These are phyloP conservation scores for Mastomys natalensis DNA, from an alignment of 2,113 vertebrate species.

Conservation along the genomic window DNA sequence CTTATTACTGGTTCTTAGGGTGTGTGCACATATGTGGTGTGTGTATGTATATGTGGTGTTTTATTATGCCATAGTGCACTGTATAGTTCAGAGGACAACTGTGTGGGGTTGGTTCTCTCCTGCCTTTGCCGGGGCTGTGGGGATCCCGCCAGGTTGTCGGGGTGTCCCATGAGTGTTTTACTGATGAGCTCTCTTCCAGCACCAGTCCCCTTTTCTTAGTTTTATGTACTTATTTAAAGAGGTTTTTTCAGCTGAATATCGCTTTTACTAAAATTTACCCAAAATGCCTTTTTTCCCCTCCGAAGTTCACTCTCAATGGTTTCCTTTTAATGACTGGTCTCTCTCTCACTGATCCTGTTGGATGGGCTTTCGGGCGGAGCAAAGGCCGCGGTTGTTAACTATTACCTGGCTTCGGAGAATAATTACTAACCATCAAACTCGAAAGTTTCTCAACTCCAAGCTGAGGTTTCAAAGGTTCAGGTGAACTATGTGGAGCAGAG, in stretches of 20 bases:
- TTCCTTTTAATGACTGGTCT: too few relatives aligned
- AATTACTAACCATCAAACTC: slow-evolving; percentile 69
- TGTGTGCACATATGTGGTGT: too few relatives aligned
- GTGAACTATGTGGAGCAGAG: slow-evolving; percentile 86
- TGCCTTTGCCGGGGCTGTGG: neutral
- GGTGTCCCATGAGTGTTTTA: too few relatives aligned
- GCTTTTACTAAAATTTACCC: neutral
- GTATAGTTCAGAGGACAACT: neutral
- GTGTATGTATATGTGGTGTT: too few relatives aligned
- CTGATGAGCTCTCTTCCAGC: neutral
- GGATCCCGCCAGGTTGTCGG: neutral
- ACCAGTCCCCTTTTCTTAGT: slow-evolving; percentile 35
- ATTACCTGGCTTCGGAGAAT: slow-evolving; percentile 50
- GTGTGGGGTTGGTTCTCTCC: neutral
- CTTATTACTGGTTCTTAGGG: neutral
- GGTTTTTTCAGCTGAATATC: slow-evolving; percentile 10
- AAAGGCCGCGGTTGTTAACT: slow-evolving; percentile 77
- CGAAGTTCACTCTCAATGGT: neutral
- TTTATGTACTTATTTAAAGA: neutral
- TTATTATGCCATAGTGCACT: neutral
- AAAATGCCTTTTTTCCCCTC: neutral
- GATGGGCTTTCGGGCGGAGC: neutral
- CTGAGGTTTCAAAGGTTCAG: slow-evolving; percentile 86
- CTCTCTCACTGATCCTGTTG: neutral
- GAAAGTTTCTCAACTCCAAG: slow-evolving; percentile 83